These are phyloP conservation scores for Drosophila bipectinata DNA, from an alignment of 1,140 invertebrate genomes.

Conservation along the genomic window DNA sequence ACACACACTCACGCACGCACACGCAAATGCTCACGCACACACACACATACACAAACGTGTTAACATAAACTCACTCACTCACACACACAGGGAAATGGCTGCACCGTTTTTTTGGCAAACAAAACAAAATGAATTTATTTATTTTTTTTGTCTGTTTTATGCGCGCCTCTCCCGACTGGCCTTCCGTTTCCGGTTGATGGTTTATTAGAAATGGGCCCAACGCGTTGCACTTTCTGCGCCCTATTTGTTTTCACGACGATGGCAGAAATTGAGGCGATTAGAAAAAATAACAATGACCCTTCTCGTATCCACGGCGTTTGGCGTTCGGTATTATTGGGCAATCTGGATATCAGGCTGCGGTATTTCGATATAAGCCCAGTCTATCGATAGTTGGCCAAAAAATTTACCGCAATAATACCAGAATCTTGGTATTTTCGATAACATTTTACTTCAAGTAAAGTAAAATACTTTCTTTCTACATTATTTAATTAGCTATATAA, in stretches of 20 bases:
- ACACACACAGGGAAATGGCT: not conserved
- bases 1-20: constrained; percentile 1
- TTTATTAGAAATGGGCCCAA: not conserved
- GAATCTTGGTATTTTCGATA: not conserved
- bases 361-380: not conserved
- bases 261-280: not conserved
- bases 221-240: not conserved
- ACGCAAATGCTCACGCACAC: constrained; percentile 1
- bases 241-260: not conserved
- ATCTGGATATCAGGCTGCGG: not conserved
- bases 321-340: constrained; percentile 4
- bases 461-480: too few species aligned
- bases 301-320: constrained; percentile 4
- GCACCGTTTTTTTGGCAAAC: constrained; percentile 4
- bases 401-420: constrained; percentile 1
- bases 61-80: not conserved
- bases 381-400: not conserved
- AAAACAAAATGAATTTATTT: constrained; percentile 1
- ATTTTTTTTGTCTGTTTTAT: not conserved
- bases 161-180: not conserved
- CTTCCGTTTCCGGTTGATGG: constrained; percentile 2
- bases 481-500: too few species aligned
- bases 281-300: constrained; percentile 6
- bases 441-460: too few species aligned
- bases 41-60: not conserved